Evolutionary conservation across 2,888 invertebrate genomes (phyloP), one percentile per base, ranked within the genome.

Genomic region (Watsonalla binaria): DNA sequence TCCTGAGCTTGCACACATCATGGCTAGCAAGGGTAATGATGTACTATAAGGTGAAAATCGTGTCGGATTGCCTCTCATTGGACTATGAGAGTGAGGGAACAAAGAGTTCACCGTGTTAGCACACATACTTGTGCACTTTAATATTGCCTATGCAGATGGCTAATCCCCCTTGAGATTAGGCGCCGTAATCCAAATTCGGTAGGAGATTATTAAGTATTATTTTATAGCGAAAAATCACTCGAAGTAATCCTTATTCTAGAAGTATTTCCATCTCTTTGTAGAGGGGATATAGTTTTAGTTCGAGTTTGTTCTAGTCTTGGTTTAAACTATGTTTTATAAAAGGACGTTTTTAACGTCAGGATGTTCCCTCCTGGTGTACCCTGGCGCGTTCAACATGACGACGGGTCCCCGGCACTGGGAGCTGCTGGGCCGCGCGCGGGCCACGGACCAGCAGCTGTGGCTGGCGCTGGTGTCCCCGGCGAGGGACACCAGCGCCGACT

Each of bases 331-430:
- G n/a, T n/a, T n/a, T n/a, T n/a, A n/a, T n/a, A n/a, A n/a, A n/a
- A n/a, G n/a, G n/a, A n/a, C n/a, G n/a, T n/a, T n/a, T n/a, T n/a
- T n/a, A n/a, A n/a, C n/a, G n/a, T 11, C 70, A 94, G 97, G 96
- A 0, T 98, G 98, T 72, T 93, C 96, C 53, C 81, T 98, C 68
- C 84, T 99, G 35, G 88, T 99, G 33, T 99, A 98, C 87, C 99
- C 99, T 0, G 98, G 95, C 34, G 98, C 98, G 0, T 99, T 99
- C 84, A 99, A 98, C 84, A 96, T 96, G 96, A 97, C 97, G 0
- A 99, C 99, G 0, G 99, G 99, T 0, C 98, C 98, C 0, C 88
- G 94, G 54, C 98, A 99, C 83, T 99, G 98, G 98, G 96, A 97
- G 75, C 81, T 97, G 5, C 87, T 99, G 14, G 95, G 94, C 56